Evolutionary conservation across 2,888 invertebrate species (phyloP).

Genomic region (Pristionchus entomophagus): DNA sequence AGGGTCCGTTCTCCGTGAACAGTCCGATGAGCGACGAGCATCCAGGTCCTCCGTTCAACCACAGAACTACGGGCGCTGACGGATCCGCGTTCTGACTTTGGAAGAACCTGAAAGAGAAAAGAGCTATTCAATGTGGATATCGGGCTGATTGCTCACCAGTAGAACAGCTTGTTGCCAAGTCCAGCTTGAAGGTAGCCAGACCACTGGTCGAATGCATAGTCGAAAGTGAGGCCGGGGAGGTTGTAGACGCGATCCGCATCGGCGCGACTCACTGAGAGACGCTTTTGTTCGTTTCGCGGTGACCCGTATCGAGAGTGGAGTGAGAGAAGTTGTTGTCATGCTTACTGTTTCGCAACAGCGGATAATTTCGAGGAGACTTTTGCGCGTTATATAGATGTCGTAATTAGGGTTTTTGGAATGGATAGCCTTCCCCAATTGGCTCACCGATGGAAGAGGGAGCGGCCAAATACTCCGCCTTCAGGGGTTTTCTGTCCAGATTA

Average conservation of each 20-base stretch:
- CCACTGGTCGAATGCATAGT: slow-evolving; percentile 77
- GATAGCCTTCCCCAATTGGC: too few species aligned
- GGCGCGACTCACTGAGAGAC: slow-evolving; percentile 6
- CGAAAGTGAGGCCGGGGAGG: slow-evolving; percentile 70
- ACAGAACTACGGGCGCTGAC: slow-evolving; percentile 66
- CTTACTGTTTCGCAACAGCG: not conserved
- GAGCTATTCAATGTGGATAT: not conserved
- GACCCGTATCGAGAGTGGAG: too few species aligned
- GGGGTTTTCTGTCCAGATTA: not conserved
- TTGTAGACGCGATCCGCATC: slow-evolving; percentile 50
- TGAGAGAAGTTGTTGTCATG: not conserved
- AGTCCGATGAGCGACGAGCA: slow-evolving; percentile 58
- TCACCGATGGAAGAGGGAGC: not conserved
- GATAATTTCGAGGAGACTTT: too few species aligned
- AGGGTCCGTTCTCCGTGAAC: slow-evolving; percentile 76
- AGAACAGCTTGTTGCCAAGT: slow-evolving; percentile 75
- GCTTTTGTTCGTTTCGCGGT: not conserved
- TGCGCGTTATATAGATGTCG: too few species aligned
- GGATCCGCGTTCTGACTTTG: slow-evolving; percentile 72
- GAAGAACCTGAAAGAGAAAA: slow-evolving; percentile 75
- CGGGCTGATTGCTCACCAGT: slow-evolving; percentile 61
- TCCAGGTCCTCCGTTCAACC: slow-evolving; percentile 69
- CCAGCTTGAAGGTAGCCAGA: slow-evolving; percentile 76
- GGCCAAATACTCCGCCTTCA: not conserved
- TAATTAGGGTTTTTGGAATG: too few species aligned